Evolutionary conservation across 2,113 vertebrate genomes (phyloP).

Genomic region (Rhegmatorhina hoffmannsi): DNA sequence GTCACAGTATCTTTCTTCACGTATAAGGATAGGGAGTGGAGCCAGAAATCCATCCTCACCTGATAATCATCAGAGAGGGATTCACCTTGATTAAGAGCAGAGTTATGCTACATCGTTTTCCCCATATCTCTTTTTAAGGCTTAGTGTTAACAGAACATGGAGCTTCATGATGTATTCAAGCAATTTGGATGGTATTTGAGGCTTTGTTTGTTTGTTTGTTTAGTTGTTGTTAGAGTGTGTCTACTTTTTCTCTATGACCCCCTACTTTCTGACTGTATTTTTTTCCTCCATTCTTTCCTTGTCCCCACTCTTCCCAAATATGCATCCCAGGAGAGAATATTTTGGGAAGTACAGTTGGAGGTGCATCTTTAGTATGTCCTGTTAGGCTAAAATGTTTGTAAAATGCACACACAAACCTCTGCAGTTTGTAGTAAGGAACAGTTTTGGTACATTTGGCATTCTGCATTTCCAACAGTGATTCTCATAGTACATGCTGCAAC

Average conservation of each 20-base stretch:
- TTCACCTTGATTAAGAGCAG: conserved; percentile 66
- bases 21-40: neutral
- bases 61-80: conserved; percentile 57
- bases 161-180: neutral
- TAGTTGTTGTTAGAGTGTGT: neutral
- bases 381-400: neutral
- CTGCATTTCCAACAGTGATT: neutral
- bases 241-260: neutral
- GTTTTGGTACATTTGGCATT: neutral
- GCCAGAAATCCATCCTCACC: conserved; percentile 57
- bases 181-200: neutral
- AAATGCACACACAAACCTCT: neutral
- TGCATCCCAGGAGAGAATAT: neutral
- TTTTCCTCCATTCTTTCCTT: neutral
- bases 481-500: neutral
- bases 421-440: neutral
- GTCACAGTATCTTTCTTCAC: conserved; percentile 25
- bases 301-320: neutral
- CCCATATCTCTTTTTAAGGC: conserved; percentile 17
- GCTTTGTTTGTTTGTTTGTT: neutral
- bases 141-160: conserved; percentile 28
- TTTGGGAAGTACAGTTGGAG: neutral
- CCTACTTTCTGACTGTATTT: neutral
- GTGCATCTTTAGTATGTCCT: neutral
- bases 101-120: conserved; percentile 11